Evolutionary conservation across 2,797 vertebrate species (phyloP), one percentile per base, ranked within the genome.

Genomic region (Chanos chanos): DNA sequence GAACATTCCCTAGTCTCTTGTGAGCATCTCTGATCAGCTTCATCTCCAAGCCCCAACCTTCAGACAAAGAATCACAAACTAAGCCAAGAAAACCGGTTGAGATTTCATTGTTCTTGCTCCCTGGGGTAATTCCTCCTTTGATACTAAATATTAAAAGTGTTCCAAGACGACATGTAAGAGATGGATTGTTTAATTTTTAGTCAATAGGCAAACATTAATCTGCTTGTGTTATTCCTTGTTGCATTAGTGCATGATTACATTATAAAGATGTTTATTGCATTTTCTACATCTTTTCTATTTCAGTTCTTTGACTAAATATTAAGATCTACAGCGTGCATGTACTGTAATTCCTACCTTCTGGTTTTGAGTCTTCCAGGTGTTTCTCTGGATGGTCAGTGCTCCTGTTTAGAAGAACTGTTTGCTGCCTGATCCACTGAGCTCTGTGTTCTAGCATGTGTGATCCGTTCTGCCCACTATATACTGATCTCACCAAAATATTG

Each of bases 41-140:
- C 7, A 91, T 44, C 16, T 77, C 80, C 72, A 90, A 33, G 49
- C 53, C 82, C 63, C 81, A 86, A 52, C 72, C 76, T 10, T 60
- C 25, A 0, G 88, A 84, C 13, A 82, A 61, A 27, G 81, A 68
- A 91, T 77, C 56, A 87, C 85, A 77, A 84, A 91, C 92, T 25
- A 57, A 44, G 31, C 62, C 37, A 28, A 15, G 19, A 67, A 21
- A 27, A 61, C 49, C 31, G 8, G n/a, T n/a, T n/a, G n/a, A n/a
- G n/a, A n/a, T n/a, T n/a, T n/a, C n/a, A n/a, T n/a, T n/a, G n/a
- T n/a, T n/a, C n/a, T n/a, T n/a, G n/a, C n/a, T n/a, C n/a, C n/a
- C n/a, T n/a, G n/a, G n/a, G n/a, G n/a, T n/a, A n/a, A n/a, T n/a
- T n/a, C n/a, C n/a, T n/a, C n/a, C n/a, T n/a, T n/a, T n/a, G n/a